Conservation (phyloP, 1,140 invertebrate genomes). For the Drosophila arawakana region DNA sequence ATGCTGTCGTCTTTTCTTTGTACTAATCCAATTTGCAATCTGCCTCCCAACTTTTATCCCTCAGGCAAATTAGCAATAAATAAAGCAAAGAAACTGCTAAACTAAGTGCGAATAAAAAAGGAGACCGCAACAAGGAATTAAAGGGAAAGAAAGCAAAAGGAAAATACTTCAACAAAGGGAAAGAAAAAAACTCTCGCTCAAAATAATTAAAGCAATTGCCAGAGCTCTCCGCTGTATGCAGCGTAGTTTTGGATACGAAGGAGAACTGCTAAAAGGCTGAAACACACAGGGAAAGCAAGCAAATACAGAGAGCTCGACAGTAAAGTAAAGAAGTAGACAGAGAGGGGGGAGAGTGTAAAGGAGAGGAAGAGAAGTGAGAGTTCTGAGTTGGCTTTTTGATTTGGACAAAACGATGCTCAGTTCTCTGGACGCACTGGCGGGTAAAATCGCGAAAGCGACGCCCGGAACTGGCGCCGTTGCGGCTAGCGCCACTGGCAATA, state of each 20-base stretch:
- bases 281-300: background rate
- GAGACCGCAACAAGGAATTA: slow-evolving; percentile 1
- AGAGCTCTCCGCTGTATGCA: background rate
- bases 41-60: slow-evolving; percentile 68
- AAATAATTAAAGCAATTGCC: background rate
- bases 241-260: background rate
- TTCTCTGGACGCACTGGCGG: slow-evolving; percentile 91
- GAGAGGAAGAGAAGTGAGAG: background rate
- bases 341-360: background rate
- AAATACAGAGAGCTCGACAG: background rate
- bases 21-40: slow-evolving; percentile 74
- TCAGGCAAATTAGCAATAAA: slow-evolving; percentile 65
- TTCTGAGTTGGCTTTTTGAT: background rate
- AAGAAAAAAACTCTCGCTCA: background rate
- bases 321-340: background rate
- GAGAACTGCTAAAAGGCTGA: background rate
- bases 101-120: slow-evolving; percentile 11
- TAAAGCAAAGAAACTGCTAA: slow-evolving; percentile 19
- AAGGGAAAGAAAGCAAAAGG: too few relatives aligned
- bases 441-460: slow-evolving; percentile 89
- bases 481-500: slow-evolving; percentile 59
- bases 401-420: slow-evolving; percentile 87
- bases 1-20: slow-evolving; percentile 30
- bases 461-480: slow-evolving; percentile 67
- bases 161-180: background rate